phyloP scores from a whole-genome alignment of 2,888 invertebrate genomes.

The Nephrotoma appendiculata region DNA sequence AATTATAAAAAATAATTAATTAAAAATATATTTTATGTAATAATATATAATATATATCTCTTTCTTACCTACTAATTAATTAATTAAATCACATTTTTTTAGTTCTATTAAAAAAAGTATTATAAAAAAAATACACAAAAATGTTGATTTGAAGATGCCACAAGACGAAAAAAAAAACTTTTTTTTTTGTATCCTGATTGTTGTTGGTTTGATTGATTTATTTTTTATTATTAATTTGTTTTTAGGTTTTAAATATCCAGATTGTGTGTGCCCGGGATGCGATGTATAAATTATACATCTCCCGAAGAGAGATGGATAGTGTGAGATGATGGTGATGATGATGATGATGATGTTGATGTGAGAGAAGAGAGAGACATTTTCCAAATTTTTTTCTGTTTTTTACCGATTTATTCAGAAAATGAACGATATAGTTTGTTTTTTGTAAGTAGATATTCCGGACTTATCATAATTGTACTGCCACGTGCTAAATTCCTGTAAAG shows the following conservation, averaged over 20 bases:
- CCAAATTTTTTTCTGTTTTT: conserved; percentile 23
- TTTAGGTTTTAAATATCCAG: neutral
- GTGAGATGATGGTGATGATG: neutral
- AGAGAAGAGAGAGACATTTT: conserved; percentile 3
- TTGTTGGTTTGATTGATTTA: neutral
- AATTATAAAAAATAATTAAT: neutral
- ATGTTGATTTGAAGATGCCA: neutral
- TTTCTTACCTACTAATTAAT: conserved; percentile 2
- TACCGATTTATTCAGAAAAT: conserved; percentile 35
- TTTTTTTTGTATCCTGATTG: neutral
- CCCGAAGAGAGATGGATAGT: neutral
- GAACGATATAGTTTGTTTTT: conserved; percentile 85
- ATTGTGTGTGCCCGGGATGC: neutral
- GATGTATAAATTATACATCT: neutral
- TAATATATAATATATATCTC: conserved; percentile 4
- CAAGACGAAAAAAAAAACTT: neutral
- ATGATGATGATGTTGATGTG: neutral
- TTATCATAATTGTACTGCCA: conserved; percentile 77
- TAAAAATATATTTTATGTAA: neutral
- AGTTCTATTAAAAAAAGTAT: neutral
- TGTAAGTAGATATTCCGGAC: conserved; percentile 74
- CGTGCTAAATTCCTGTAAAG: conserved; percentile 62
- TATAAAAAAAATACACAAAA: neutral
- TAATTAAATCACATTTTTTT: conserved; percentile 1
- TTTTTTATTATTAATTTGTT: neutral